Evolutionary conservation across 2,888 invertebrate genomes (phyloP).

Genomic region (Euproctis similis): DNA sequence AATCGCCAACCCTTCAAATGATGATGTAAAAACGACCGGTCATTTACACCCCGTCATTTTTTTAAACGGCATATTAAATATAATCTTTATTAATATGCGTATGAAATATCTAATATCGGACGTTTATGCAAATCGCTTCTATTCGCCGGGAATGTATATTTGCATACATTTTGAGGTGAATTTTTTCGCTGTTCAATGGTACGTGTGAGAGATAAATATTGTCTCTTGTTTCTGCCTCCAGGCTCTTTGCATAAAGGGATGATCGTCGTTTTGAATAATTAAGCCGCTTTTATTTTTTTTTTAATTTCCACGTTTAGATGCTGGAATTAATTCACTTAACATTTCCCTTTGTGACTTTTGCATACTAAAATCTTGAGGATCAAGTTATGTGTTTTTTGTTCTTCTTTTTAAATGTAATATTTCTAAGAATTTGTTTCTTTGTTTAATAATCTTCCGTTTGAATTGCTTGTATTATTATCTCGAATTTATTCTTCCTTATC

Average conservation of each 20-base stretch:
- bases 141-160: constrained; percentile 39
- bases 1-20: constrained; percentile 33
- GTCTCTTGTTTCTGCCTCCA: constrained; percentile 41
- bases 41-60: constrained; percentile 32
- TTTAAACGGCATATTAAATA: constrained; percentile 19
- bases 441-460: too few relatives aligned
- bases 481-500: neutral
- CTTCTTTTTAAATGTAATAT: too few relatives aligned
- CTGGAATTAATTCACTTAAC: constrained; percentile 26
- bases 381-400: too few relatives aligned
- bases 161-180: constrained; percentile 59
- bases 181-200: constrained; percentile 57
- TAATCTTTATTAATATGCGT: constrained; percentile 49
- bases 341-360: constrained; percentile 16
- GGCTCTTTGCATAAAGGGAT: constrained; percentile 46
- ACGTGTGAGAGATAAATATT: constrained; percentile 61
- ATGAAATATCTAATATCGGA: constrained; percentile 43
- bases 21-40: constrained; percentile 30
- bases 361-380: too few relatives aligned
- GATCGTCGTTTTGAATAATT: constrained; percentile 40
- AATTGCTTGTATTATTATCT: constrained; percentile 3
- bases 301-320: constrained; percentile 20
- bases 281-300: constrained; percentile 26
- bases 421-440: constrained; percentile 4
- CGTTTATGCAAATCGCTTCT: constrained; percentile 51